These are phyloP conservation scores for Drosophila hydei DNA, from an alignment of 1,140 invertebrate genomes.

Conservation along the genomic window DNA sequence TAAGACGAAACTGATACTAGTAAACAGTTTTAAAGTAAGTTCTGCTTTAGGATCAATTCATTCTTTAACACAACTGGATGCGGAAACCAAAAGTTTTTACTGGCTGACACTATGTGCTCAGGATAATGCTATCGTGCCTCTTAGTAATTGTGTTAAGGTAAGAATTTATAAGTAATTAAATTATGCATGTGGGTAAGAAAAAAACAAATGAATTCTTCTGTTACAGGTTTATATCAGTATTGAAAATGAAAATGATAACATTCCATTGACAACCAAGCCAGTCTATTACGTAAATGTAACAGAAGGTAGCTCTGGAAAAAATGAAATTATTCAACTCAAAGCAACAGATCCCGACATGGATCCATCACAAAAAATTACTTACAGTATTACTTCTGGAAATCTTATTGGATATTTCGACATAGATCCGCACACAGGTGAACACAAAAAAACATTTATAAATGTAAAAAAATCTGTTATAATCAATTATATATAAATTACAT, in stretches of 20 bases:
- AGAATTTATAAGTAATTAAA: slow-evolving; percentile 41
- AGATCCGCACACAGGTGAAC: slow-evolving; percentile 91
- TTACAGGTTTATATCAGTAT: slow-evolving; percentile 95
- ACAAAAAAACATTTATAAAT: neutral
- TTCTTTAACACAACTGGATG: slow-evolving; percentile 92
- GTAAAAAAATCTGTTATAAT: neutral
- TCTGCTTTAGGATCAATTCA: slow-evolving; percentile 90
- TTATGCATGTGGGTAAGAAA: no score
- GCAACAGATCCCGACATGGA: slow-evolving; percentile 92
- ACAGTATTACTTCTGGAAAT: slow-evolving; percentile 94
- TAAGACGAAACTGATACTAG: slow-evolving; percentile 83
- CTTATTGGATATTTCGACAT: slow-evolving; percentile 95
- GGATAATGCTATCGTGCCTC: slow-evolving; percentile 94
- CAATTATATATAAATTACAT: slow-evolving; percentile 26
- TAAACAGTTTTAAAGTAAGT: slow-evolving; percentile 8
- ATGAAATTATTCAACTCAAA: slow-evolving; percentile 89
- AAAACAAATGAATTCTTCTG: no score
- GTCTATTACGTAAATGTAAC: slow-evolving; percentile 92
- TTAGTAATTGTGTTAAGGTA: slow-evolving; percentile 92
- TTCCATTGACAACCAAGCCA: slow-evolving; percentile 92
- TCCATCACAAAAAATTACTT: slow-evolving; percentile 88
- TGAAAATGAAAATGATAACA: slow-evolving; percentile 96
- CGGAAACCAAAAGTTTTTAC: slow-evolving; percentile 93
- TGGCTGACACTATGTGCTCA: slow-evolving; percentile 97
- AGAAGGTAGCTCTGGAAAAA: slow-evolving; percentile 92